These are phyloP conservation scores for Astyanax mexicanus DNA, from an alignment of 2,797 vertebrate genomes.

Conservation along the genomic window DNA sequence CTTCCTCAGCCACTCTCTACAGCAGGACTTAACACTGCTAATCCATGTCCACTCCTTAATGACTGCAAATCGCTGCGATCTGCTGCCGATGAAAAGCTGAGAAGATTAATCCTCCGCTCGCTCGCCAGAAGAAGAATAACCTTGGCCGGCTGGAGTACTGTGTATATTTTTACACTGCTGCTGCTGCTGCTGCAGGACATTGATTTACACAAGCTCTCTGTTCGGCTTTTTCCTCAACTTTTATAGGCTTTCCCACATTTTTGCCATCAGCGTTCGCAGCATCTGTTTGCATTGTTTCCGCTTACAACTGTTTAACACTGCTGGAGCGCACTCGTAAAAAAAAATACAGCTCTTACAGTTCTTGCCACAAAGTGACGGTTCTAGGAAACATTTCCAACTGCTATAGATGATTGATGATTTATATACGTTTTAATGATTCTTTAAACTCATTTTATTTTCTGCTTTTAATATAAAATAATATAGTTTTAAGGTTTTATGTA, in stretches of 20 bases:
- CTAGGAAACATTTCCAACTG: not conserved
- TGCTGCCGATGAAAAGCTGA: constrained; percentile 61
- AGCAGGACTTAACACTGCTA: constrained; percentile 55
- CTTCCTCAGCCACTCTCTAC: constrained; percentile 46
- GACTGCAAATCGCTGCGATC: constrained; percentile 61
- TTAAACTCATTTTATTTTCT: no score
- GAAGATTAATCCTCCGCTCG: constrained; percentile 54
- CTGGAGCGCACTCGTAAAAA: constrained; percentile 6
- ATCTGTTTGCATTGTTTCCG: not conserved
- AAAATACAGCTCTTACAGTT: no score
- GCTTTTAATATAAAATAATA: no score
- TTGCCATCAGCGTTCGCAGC: not conserved
- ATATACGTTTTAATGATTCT: no score
- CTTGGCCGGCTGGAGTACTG: constrained; percentile 24
- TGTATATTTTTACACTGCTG: constrained; percentile 19
- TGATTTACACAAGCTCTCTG: constrained; percentile 32
- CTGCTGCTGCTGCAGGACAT: constrained; percentile 36
- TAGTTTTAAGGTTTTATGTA: no score
- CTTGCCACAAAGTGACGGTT: not conserved
- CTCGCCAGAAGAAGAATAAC: constrained; percentile 39
- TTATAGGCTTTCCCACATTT: constrained; percentile 13
- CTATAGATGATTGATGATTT: no score
- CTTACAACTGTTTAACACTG: not conserved
- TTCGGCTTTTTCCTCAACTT: not conserved
- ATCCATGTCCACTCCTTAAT: constrained; percentile 62